Percentiles rank a stretch among this genome's conserved stretches.
Conservation (phyloP, 2,113 vertebrate genomes). For the Tetrao urogallus region DNA sequence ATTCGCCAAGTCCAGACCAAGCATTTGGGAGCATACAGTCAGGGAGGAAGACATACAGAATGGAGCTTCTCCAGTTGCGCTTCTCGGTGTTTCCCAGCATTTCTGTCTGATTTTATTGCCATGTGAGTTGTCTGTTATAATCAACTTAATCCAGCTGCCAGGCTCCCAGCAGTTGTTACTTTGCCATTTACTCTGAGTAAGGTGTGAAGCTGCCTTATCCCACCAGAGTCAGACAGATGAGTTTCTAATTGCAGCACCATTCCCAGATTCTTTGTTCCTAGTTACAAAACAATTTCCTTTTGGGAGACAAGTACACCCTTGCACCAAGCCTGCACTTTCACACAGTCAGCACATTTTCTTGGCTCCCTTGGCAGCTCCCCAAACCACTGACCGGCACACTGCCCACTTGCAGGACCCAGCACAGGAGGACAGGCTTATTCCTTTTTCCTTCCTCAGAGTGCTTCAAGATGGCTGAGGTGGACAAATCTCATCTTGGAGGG, state of each 20-base stretch:
- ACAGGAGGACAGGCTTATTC: background rate
- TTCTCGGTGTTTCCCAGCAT: background rate
- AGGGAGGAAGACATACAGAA: background rate
- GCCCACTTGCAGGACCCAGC: background rate
- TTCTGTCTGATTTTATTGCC: conserved; percentile 18
- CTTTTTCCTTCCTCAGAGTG: background rate
- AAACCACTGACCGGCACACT: conserved; percentile 19
- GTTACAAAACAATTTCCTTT: conserved; percentile 18
- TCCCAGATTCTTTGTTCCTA: conserved; percentile 35
- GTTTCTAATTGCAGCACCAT: conserved; percentile 25
- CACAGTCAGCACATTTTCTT: background rate
- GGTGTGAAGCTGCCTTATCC: conserved; percentile 32
- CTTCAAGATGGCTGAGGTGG: background rate
- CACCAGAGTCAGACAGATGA: background rate
- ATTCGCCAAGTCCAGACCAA: background rate
- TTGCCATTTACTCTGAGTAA: background rate
- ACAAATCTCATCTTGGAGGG: background rate
- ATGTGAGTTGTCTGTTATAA: conserved; percentile 12
- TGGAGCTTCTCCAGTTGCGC: background rate
- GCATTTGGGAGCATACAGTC: background rate
- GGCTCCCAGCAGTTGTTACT: conserved; percentile 7
- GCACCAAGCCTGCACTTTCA: background rate
- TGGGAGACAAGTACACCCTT: background rate
- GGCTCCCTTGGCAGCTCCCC: conserved; percentile 8
- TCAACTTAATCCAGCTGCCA: conserved; percentile 30